Percentiles rank a stretch among this genome's conserved stretches.
phyloP scores from a whole-genome alignment of 2,888 invertebrate species.

The Labia minor region DNA sequence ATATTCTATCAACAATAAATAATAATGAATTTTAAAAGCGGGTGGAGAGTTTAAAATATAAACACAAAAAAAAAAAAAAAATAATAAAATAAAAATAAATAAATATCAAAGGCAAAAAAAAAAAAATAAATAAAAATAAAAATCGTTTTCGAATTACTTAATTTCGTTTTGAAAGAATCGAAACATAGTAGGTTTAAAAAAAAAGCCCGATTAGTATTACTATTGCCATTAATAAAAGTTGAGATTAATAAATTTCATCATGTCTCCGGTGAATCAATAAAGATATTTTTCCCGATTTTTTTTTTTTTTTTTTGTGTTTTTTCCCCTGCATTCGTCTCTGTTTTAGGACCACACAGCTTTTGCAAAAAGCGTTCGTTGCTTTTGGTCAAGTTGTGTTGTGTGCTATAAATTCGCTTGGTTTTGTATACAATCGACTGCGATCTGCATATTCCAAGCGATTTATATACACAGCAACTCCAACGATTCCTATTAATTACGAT shows the following conservation, averaged over 20 bases:
- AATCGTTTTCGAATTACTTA: background rate
- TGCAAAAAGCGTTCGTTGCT: constrained; percentile 1
- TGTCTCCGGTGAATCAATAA: constrained; percentile 1
- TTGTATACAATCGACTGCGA: background rate
- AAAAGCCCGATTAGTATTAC: background rate
- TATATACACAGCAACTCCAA: too few relatives aligned
- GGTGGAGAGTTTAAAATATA: too few relatives aligned
- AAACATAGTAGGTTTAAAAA: background rate
- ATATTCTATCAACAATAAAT: background rate
- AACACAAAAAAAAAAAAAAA: too few relatives aligned
- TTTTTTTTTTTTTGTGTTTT: background rate
- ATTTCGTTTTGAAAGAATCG: background rate
- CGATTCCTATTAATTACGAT: too few relatives aligned
- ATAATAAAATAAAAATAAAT: too few relatives aligned
- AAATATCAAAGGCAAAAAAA: too few relatives aligned
- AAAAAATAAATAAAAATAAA: too few relatives aligned
- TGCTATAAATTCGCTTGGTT: background rate
- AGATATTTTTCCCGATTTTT: background rate
- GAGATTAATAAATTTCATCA: background rate
- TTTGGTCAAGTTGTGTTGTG: background rate
- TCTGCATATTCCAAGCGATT: background rate
- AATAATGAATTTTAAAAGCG: background rate
- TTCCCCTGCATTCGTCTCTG: too few relatives aligned
- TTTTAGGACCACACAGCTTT: background rate
- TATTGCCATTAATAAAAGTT: background rate